Evolutionary conservation across 2,888 invertebrate species (phyloP).

Genomic region (Amphimallon solstitiale): DNA sequence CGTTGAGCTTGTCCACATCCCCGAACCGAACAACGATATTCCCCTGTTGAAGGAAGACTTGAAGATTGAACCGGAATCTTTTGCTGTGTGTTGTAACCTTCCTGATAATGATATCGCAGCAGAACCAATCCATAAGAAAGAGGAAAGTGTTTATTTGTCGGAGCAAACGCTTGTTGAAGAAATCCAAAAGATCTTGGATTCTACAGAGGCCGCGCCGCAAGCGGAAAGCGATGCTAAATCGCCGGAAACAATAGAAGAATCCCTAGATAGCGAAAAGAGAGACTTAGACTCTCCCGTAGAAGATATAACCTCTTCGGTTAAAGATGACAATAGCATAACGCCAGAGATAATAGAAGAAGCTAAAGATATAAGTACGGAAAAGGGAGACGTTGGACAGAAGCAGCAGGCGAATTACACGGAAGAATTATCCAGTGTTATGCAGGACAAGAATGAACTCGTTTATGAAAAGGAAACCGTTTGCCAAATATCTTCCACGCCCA

Average conservation of each 20-base stretch:
- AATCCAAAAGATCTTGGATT: conserved; percentile 9
- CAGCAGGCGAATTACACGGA: conserved; percentile 40
- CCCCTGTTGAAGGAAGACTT: too few relatives aligned
- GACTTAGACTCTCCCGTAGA: conserved; percentile 49
- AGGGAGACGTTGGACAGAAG: conserved; percentile 25
- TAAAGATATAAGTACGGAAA: conserved; percentile 35
- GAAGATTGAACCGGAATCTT: not conserved
- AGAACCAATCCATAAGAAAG: not conserved
- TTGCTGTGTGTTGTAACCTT: not conserved
- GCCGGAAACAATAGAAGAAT: conserved; percentile 18
- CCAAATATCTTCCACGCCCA: conserved; percentile 40
- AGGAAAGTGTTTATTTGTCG: not conserved
- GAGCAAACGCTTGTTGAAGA: conserved; percentile 13
- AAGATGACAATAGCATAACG: conserved; percentile 51
- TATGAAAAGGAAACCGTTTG: not conserved
- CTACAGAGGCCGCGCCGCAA: not conserved
- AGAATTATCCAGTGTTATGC: conserved; percentile 41
- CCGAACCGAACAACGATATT: conserved; percentile 1
- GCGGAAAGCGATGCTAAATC: conserved; percentile 21
- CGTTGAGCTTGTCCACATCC: not conserved
- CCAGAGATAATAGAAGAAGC: conserved; percentile 37
- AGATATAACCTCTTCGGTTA: conserved; percentile 59
- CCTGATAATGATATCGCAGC: not conserved
- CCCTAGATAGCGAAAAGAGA: conserved; percentile 14
- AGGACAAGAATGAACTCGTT: conserved; percentile 24